Conservation (phyloP, 2,888 invertebrate genomes). For the Heteromurus nitidus region DNA sequence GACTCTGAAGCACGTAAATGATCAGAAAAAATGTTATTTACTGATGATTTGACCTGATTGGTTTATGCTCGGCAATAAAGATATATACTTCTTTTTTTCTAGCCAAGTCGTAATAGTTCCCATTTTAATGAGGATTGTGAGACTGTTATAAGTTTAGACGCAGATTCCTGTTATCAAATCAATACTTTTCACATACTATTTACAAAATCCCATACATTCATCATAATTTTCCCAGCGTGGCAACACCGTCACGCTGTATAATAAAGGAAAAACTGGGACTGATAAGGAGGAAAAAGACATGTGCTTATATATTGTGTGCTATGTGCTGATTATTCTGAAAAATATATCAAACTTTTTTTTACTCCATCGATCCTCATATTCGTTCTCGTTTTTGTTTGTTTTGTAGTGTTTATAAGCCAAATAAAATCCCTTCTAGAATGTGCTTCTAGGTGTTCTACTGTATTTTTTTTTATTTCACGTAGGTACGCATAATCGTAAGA, state of each 20-base stretch:
- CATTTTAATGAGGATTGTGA: too few relatives aligned
- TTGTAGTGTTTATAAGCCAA: constrained; percentile 9
- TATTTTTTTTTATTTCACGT: neutral
- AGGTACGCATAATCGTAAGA: neutral
- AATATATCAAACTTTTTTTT: constrained; percentile 16
- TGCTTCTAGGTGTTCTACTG: too few relatives aligned
- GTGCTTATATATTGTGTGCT: neutral
- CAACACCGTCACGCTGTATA: neutral
- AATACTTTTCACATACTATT: too few relatives aligned
- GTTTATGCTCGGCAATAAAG: too few relatives aligned
- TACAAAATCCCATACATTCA: neutral
- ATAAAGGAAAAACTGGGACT: neutral
- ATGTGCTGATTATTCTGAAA: constrained; percentile 45
- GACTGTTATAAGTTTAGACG: neutral
- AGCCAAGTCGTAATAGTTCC: too few relatives aligned
- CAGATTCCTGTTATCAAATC: constrained; percentile 9
- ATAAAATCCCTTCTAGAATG: too few relatives aligned
- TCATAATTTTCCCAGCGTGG: neutral
- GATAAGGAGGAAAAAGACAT: constrained; percentile 20
- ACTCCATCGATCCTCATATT: neutral
- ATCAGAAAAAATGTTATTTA: too few relatives aligned
- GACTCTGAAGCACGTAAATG: too few relatives aligned
- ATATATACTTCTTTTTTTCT: too few relatives aligned
- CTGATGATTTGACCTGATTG: too few relatives aligned
- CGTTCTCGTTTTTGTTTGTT: constrained; percentile 53